Evolutionary conservation across 2,797 vertebrate genomes (phyloP).

Genomic region (Malacoraja senta): DNA sequence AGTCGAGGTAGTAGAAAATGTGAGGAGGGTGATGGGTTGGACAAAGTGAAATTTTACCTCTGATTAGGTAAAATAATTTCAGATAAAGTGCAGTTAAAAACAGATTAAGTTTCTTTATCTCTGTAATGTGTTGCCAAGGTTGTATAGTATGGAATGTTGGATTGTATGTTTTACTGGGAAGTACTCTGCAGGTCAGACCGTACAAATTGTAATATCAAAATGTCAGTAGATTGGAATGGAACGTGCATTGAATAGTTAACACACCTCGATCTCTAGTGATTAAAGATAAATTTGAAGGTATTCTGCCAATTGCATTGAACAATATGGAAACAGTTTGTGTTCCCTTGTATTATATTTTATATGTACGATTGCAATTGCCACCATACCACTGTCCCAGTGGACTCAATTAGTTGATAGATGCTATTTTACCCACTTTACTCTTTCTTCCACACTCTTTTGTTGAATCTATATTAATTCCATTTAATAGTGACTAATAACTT

Average conservation of each 20-base stretch:
- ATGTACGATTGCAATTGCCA: not conserved
- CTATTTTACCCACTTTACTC: not conserved
- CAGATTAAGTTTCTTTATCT: too few species aligned
- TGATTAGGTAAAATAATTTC: too few species aligned
- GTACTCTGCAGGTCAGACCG: too few species aligned
- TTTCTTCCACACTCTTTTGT: not conserved
- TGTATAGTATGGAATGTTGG: too few species aligned
- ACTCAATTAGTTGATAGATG: not conserved
- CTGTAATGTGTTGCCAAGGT: too few species aligned
- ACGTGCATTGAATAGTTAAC: not conserved
- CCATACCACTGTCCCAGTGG: not conserved
- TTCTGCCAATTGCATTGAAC: not conserved
- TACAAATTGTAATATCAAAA: too few species aligned
- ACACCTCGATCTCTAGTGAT: not conserved
- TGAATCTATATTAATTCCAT: not conserved
- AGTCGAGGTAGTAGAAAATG: too few species aligned
- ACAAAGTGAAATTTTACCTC: too few species aligned
- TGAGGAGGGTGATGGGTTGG: too few species aligned
- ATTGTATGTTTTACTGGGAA: too few species aligned
- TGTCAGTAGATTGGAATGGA: not conserved
- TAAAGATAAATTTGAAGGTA: not conserved
- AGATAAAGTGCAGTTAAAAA: too few species aligned
- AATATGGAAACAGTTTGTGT: not conserved
- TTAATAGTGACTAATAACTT: not conserved
- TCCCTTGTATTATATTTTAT: not conserved